Conservation (phyloP, 2,113 vertebrate genomes). For the Saguinus midas region DNA sequence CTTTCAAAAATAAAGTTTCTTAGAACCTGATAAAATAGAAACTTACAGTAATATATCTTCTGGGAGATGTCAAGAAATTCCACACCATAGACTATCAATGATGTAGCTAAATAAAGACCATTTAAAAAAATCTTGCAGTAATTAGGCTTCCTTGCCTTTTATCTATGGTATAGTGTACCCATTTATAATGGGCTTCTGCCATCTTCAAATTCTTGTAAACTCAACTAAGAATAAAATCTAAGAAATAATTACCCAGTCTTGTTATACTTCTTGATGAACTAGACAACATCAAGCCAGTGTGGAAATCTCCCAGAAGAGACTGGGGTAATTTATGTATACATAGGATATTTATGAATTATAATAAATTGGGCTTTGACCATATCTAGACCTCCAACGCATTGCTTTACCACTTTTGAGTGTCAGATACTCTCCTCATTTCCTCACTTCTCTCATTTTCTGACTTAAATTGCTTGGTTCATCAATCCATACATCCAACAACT, state of each 20-base stretch:
- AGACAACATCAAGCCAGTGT: not conserved
- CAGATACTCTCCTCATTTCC: not conserved
- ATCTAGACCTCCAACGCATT: not conserved
- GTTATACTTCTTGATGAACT: not conserved
- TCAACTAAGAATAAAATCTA: conserved; percentile 59
- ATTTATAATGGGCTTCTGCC: not conserved
- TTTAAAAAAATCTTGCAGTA: not conserved
- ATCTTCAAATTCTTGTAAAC: conserved; percentile 37
- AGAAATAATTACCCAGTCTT: not conserved
- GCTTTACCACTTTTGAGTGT: not conserved
- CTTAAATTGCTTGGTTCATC: not conserved
- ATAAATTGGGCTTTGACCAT: not conserved
- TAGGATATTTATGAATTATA: not conserved
- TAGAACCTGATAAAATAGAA: conserved; percentile 20
- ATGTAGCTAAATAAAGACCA: not conserved
- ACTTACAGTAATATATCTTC: not conserved
- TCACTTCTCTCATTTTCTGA: not conserved
- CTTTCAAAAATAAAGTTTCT: conserved; percentile 44
- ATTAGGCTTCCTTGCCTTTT: conserved; percentile 5
- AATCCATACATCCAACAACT: not conserved
- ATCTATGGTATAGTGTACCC: not conserved
- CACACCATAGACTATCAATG: not conserved
- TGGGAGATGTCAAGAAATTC: not conserved
- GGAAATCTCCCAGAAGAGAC: not conserved
- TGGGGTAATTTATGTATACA: not conserved